A percentile compares a stretch with the other conserved stretches of the same genome.
phyloP scores from a whole-genome alignment of 2,888 invertebrate genomes.

The Fragum fragum region DNA sequence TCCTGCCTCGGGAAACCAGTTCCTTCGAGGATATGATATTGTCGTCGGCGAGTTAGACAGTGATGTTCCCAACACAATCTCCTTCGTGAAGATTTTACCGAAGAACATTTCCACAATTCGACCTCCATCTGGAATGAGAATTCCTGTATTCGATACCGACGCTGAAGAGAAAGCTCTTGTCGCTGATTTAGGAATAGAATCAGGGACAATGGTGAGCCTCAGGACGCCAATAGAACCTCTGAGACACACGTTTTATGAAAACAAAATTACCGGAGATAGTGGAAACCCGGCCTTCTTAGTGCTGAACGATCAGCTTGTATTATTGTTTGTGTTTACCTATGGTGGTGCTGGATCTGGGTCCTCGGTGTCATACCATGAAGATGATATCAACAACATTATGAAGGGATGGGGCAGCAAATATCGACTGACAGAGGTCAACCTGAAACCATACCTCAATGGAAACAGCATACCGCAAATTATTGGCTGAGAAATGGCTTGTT shows the following conservation, averaged over 20 bases:
- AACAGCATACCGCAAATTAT: constrained; percentile 45
- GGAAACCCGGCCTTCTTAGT: constrained; percentile 78
- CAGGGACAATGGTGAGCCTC: constrained; percentile 61
- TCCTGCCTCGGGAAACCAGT: constrained; percentile 42
- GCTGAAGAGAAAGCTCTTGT: constrained; percentile 77
- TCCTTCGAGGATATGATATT: constrained; percentile 71
- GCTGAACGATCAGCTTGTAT: constrained; percentile 72
- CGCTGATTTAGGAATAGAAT: constrained; percentile 63
- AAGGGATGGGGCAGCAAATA: constrained; percentile 66
- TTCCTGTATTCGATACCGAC: constrained; percentile 74
- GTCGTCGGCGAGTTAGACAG: constrained; percentile 74
- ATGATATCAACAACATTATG: constrained; percentile 73
- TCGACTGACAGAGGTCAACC: constrained; percentile 69
- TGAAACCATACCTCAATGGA: constrained; percentile 44
- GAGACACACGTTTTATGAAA: constrained; percentile 68
- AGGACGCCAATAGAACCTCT: constrained; percentile 44
- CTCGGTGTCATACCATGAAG: constrained; percentile 69
- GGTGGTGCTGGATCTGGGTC: constrained; percentile 75
- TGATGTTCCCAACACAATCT: constrained; percentile 72
- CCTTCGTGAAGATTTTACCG: constrained; percentile 73
- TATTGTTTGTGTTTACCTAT: constrained; percentile 75
- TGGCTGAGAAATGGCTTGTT: background rate
- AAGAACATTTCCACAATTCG: constrained; percentile 61
- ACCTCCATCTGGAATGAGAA: constrained; percentile 20
- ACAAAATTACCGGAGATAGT: constrained; percentile 74